Base-by-base conservation (phyloP, 1,140 invertebrate genomes). In the Phthorimaea operculella region DNA sequence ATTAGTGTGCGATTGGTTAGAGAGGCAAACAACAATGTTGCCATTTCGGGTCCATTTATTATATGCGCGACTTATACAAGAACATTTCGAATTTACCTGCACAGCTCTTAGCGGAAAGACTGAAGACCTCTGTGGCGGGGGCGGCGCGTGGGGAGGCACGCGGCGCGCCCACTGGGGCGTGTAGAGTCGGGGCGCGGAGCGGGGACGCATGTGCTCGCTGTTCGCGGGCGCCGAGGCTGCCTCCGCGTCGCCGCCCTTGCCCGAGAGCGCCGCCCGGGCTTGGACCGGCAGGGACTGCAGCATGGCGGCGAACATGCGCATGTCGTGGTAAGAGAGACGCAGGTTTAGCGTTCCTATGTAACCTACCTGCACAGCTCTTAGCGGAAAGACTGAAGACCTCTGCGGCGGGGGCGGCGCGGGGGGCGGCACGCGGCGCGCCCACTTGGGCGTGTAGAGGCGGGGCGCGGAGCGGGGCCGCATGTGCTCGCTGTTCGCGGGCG, bases 261-360 rank as follows among this genome's bases (percentile, higher is more conserved):
- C 36, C 8, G 87, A 82, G 61, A 88, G 54, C 1, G 90, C 90
- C 33, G 86, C 82, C 0, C 90, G 75, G 5, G 92, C 91, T 71
- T 97, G 94, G 60, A 91, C 91, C 0, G 94, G 93, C 50, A 98
- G 76, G 0, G 94, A 96, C 59, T 94, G 92, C 45, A 98, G 75
- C 87, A 99, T 97, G 62, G 93, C 88, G 0, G 91, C 85, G 72
- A 98, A 98, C 89, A 98, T 94, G 52, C 93, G 91, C 70, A 98
- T 92, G 77, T 99, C 97, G 71, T 97, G 92, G 70, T 98, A 99
- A 0, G 96, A 98, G 1, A 99, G 74, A 4, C 96, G 89, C 6
- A 98, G 88, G 71, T 91, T 95, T 16, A 98, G 77, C n/a, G 92
- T 34, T 34, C 33, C 33, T 7, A 11, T 34, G 11, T 14, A 16